These are phyloP conservation scores for Rhagophthalmus giganteus DNA, from an alignment of 2,888 invertebrate genomes.

Conservation along the genomic window DNA sequence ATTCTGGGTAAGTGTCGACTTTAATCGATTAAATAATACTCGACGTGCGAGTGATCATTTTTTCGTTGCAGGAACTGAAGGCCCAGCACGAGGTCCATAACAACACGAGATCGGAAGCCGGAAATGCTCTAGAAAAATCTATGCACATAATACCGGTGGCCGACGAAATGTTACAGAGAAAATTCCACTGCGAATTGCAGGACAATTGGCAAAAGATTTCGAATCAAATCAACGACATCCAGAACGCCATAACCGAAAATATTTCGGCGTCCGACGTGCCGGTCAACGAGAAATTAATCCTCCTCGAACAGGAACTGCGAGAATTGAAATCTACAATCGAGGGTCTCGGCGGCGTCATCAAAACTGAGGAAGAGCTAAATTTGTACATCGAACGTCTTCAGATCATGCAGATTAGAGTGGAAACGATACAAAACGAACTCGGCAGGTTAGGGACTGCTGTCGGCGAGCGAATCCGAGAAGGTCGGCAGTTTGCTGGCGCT, in stretches of 20 bases:
- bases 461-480: slow-evolving; percentile 75
- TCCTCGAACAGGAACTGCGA: slow-evolving; percentile 76
- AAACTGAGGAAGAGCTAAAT: slow-evolving; percentile 80
- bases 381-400: slow-evolving; percentile 80
- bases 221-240: slow-evolving; percentile 66
- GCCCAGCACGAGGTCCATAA: slow-evolving; percentile 85
- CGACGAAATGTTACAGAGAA: slow-evolving; percentile 80
- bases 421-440: slow-evolving; percentile 77
- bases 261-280: slow-evolving; percentile 75
- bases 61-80: slow-evolving; percentile 67
- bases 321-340: slow-evolving; percentile 73
- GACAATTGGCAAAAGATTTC: slow-evolving; percentile 74
- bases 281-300: slow-evolving; percentile 71
- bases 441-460: slow-evolving; percentile 74
- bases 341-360: slow-evolving; percentile 75
- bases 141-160: slow-evolving; percentile 78
- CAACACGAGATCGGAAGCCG: slow-evolving; percentile 73
- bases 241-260: slow-evolving; percentile 68
- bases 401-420: slow-evolving; percentile 74
- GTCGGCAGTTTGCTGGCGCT: slow-evolving; percentile 71
- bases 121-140: slow-evolving; percentile 74
- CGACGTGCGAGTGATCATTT: too few relatives aligned
- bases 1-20: slow-evolving; percentile 69
- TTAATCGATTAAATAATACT: slow-evolving; percentile 2
- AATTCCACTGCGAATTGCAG: slow-evolving; percentile 76